phyloP scores from a whole-genome alignment of 2,888 invertebrate species.

The Athalia rosae region DNA sequence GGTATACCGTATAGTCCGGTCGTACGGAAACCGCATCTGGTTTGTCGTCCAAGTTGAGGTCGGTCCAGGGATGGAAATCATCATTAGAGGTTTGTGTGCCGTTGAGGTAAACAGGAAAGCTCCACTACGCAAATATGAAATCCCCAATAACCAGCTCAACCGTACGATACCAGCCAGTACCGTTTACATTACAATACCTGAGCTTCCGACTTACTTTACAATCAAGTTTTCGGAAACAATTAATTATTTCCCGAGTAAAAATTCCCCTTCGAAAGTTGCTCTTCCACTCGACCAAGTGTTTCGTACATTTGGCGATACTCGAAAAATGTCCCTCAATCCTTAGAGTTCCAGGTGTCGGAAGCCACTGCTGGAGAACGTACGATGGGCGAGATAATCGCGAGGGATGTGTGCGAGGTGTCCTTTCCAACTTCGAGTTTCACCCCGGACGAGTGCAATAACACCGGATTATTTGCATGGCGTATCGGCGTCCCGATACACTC shows the following conservation, averaged over 20 bases:
- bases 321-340: no score
- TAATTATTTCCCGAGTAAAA: no score
- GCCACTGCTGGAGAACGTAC: background rate
- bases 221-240: no score
- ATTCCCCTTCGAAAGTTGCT: no score
- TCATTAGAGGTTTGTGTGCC: background rate
- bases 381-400: background rate
- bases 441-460: conserved; percentile 73
- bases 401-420: background rate
- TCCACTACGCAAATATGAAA: conserved; percentile 28
- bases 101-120: conserved; percentile 22
- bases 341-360: no score
- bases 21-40: conserved; percentile 2
- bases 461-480: conserved; percentile 73
- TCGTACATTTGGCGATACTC: no score
- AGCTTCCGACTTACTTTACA: no score
- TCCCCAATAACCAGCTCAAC: background rate
- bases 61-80: conserved; percentile 4
- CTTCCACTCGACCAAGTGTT: no score
- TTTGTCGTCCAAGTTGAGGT: conserved; percentile 39
- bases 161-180: background rate
- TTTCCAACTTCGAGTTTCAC: conserved; percentile 50
- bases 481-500: conserved; percentile 37
- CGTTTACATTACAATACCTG: no score
- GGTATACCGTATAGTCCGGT: conserved; percentile 1